A percentile compares a stretch with the other conserved stretches of the same genome.
phyloP scores from a whole-genome alignment of 2,113 vertebrate species.

The Gymnogyps californianus region DNA sequence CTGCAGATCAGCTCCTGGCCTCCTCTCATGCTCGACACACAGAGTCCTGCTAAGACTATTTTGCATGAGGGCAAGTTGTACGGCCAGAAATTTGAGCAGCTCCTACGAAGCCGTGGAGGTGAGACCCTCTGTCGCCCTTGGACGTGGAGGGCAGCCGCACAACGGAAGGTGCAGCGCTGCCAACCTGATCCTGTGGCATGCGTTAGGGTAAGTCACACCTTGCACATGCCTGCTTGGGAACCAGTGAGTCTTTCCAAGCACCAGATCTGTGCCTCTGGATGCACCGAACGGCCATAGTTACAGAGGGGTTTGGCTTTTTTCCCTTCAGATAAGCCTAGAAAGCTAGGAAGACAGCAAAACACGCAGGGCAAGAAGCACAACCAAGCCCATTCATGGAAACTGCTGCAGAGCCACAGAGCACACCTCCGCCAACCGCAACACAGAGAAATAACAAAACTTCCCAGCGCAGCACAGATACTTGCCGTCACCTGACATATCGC shows the following conservation, averaged over 20 bases:
- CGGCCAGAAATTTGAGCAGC: not conserved
- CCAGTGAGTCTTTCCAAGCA: not conserved
- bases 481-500: not conserved
- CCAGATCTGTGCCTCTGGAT: not conserved
- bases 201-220: not conserved
- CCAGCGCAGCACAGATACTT: not conserved
- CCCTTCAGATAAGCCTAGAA: not conserved
- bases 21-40: not conserved
- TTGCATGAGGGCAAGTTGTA: not conserved
- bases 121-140: not conserved
- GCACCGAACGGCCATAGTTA: not conserved
- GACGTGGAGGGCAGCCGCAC: accelerated
- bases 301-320: too few species aligned
- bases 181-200: accelerated
- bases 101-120: accelerated
- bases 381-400: not conserved
- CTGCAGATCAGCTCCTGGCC: not conserved
- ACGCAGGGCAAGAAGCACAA: not conserved
- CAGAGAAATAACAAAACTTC: not conserved
- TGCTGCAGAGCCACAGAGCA: not conserved
- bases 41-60: not conserved
- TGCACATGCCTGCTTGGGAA: accelerated
- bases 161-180: not conserved
- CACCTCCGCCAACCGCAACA: not conserved
- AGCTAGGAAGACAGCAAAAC: not conserved